Evolutionary conservation across 1,140 invertebrate species (phyloP), one percentile per base, ranked within the genome.

Genomic region (Zaprionus taronus): DNA sequence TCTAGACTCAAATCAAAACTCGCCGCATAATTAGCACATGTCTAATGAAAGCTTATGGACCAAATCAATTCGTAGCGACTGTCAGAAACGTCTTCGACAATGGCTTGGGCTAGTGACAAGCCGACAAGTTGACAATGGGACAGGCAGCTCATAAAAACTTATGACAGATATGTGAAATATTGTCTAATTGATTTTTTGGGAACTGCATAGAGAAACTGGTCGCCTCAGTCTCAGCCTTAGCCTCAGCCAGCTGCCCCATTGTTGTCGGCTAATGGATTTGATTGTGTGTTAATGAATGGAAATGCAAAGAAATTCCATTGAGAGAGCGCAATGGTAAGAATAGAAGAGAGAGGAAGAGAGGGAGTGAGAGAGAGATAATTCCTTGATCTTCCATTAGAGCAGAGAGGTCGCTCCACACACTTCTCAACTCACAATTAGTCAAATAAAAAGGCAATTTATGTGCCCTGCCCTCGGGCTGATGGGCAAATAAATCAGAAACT

Each of bases 211-310:
- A 34, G 47, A 67, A 62, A 41, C 28, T 24, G 53, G 55, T 55
- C 24, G 4, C 4, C 24, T 26, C 24, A 26, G 4, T 4, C 5
- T 26, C 24, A 26, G 24, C 26, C 5, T 31, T 56, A 72, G 68
- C 26, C 5, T 31, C 61, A 72, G 68, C 51, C 73, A 72, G 68
- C 73, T 64, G 69, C 15, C 68, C 60, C 66, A 79, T 84, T 90
- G 81, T 89, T 51, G 20, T 44, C 34, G 36, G 28, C 85, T 89
- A 89, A 89, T 89, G 84, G 84, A 89, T 84, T 84, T 89, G 84
- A 89, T 89, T 89, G 84, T 89, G 85, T 89, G 84, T 90, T 89
- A 89, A 89, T 89, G 84, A 89, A 89, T 89, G 84, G 74, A 75
- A 75, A 53, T 56, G 26, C 22, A 51, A 20, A 65, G 68, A 77